A percentile compares a stretch with the other conserved stretches of the same genome.
Conservation (phyloP, 2,797 vertebrate species). For the Paedocypris micromegethes region DNA sequence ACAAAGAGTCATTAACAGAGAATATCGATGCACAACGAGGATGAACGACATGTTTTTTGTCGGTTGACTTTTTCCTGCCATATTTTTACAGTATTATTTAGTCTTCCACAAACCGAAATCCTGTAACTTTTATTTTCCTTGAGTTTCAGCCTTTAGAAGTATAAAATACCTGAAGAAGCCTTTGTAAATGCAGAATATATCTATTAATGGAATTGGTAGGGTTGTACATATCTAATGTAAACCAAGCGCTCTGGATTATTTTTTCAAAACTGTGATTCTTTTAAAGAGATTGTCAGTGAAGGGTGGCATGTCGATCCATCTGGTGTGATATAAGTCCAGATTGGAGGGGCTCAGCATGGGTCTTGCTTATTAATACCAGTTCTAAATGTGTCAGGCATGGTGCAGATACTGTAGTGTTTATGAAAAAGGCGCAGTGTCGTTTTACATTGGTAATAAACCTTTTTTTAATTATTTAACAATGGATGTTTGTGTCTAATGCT, state of each 20-base stretch:
- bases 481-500: conserved; percentile 3
- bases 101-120: conserved; percentile 77
- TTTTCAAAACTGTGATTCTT: conserved; percentile 64
- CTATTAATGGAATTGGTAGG: conserved; percentile 63
- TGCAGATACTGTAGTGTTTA: conserved; percentile 72
- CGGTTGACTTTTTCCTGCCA: no score
- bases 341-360: conserved; percentile 69
- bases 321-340: conserved; percentile 48
- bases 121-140: conserved; percentile 65
- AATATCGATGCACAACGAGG: no score
- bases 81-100: conserved; percentile 67
- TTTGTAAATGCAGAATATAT: conserved; percentile 71
- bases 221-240: conserved; percentile 67
- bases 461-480: conserved; percentile 33
- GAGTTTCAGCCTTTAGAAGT: conserved; percentile 66
- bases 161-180: conserved; percentile 63
- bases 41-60: conserved; percentile 54
- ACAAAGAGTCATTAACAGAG: no score
- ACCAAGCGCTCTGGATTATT: conserved; percentile 63
- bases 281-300: conserved; percentile 54
- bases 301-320: conserved; percentile 47
- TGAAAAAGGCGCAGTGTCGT: conserved; percentile 70
- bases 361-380: conserved; percentile 73
- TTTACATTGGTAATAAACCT: conserved; percentile 78
- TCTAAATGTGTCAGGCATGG: conserved; percentile 79